Evolutionary conservation across 92 coral and sea anemone genomes (phyloP), one percentile per base, ranked within the genome.

Genomic region (Zoanthus gigantus): DNA sequence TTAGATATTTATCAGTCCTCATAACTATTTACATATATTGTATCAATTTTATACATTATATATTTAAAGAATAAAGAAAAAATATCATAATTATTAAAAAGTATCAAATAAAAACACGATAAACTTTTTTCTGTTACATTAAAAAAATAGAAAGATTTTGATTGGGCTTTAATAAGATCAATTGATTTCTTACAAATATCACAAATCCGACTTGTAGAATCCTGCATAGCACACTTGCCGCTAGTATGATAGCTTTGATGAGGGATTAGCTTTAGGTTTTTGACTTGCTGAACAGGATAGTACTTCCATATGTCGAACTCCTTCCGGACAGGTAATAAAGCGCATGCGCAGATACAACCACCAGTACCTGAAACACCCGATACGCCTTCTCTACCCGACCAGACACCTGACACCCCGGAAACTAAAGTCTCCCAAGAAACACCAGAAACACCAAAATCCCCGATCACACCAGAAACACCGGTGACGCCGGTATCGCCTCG

Each of bases 401-500:
- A 30, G 60, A 81, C 85, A 45, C 85, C 85, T 29, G 85, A 81
- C 28, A 44, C 44, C 54, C 98, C 96, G 77, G 92, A 60, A 48
- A 90, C 97, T 50, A 82, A 84, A 58, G 88, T 92, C 44, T 90
- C 97, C 46, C 97, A 95, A 17, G 88, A 90, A 87, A 28, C 95
- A 46, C 91, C 91, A 18, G 92, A 91, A 54, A 95, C 96, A 5
- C 96, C 96, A 16, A 71, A 80, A 77, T 89, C 98, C 0, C 98
- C 96, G 71, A 82, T 75, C 65, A 91, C 93, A 45, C 96, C 96
- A 32, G 90, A 88, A 82, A 91, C 94, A 5, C 96, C 96, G n/a
- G 89, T 81, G 45, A 87, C 93, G n/a, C 98, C 96, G n/a, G 89
- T 81, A 54, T 89, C 93, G n/a, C 98, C 96, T n/a, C 84, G 92